phyloP scores from a whole-genome alignment of 2,797 vertebrate species.

The Hozukius guyotensis region DNA sequence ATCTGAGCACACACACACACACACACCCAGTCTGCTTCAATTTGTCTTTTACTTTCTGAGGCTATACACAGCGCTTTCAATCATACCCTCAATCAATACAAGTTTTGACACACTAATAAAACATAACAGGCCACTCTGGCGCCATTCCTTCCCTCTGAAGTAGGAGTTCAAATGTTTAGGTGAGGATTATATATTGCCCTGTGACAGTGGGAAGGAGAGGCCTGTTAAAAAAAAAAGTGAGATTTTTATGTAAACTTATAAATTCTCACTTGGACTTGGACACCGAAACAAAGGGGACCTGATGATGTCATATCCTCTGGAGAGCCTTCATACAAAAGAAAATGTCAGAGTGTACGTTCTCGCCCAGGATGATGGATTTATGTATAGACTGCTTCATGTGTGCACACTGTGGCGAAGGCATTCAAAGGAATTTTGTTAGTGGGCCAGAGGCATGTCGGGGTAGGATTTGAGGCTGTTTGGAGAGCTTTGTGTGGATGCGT shows the following conservation, averaged over 20 bases:
- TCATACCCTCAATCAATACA: constrained; percentile 63
- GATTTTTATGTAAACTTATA: constrained; percentile 62
- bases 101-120: constrained; percentile 73
- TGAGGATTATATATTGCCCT: constrained; percentile 53
- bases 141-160: constrained; percentile 51
- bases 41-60: constrained; percentile 42
- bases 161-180: constrained; percentile 64
- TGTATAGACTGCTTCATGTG: constrained; percentile 25
- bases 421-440: constrained; percentile 14
- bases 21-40: constrained; percentile 10
- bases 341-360: constrained; percentile 32
- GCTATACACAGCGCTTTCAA: constrained; percentile 43
- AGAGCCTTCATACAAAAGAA: constrained; percentile 58
- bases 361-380: constrained; percentile 62
- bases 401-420: constrained; percentile 2
- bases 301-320: constrained; percentile 73
- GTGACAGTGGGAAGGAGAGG: constrained; percentile 53
- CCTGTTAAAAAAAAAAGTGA: constrained; percentile 42
- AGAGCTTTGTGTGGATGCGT: constrained; percentile 23
- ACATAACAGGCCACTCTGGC: constrained; percentile 50
- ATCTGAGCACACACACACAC: not conserved
- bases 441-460: constrained; percentile 24
- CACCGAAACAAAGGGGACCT: constrained; percentile 47
- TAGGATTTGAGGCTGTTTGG: constrained; percentile 41
- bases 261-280: constrained; percentile 49